phyloP scores from a whole-genome alignment of 2,797 vertebrate species.

The Pachyuromys duprasi region DNA sequence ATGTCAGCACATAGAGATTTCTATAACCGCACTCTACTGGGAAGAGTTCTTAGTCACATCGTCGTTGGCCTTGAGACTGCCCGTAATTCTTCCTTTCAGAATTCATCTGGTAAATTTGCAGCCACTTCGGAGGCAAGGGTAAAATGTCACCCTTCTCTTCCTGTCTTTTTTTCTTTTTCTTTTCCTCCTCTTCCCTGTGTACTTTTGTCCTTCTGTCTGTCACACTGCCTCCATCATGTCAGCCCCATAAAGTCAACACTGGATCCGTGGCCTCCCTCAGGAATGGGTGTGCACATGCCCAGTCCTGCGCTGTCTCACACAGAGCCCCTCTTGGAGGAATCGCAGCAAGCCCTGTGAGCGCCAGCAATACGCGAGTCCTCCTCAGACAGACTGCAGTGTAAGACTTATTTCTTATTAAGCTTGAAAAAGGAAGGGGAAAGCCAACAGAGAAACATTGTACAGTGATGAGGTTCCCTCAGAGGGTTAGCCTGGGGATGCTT shows the following conservation, averaged over 20 bases:
- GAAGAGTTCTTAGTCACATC: background rate
- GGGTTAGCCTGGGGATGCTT: background rate
- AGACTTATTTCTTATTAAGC: background rate
- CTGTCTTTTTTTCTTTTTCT: background rate
- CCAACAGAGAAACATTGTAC: background rate
- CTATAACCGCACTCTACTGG: background rate
- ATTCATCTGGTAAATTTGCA: background rate
- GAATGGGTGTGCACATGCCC: background rate
- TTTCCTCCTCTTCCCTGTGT: background rate
- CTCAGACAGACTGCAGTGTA: no score
- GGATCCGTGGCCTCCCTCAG: background rate
- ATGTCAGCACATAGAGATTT: background rate
- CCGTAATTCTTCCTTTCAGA: background rate
- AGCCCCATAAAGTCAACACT: background rate
- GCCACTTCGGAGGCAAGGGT: conserved; percentile 45
- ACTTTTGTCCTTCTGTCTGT: background rate
- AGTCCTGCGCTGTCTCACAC: background rate
- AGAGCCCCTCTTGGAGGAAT: background rate
- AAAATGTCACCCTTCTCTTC: background rate
- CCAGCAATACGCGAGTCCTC: rapidly evolving
- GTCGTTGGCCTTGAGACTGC: background rate
- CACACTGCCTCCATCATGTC: background rate
- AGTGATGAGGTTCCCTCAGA: background rate
- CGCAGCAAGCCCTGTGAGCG: background rate
- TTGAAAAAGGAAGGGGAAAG: background rate